Base-by-base conservation (phyloP, 2,113 vertebrate genomes). In the Chloroceryle aenea region DNA sequence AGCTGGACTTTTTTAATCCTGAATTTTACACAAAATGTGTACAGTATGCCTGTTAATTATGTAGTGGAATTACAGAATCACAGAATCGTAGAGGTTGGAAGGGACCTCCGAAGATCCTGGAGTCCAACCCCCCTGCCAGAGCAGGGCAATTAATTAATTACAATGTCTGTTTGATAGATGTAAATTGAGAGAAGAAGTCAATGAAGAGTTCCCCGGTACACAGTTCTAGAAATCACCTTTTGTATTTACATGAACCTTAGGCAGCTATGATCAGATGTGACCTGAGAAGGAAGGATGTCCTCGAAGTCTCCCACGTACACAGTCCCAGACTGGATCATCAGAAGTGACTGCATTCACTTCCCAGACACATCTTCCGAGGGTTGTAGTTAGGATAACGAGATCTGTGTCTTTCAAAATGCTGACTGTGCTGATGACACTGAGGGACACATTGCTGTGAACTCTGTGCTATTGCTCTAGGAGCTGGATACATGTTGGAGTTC, bases 341-440 rank as follows among this genome's bases (percentile, higher is more conserved):
- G 56, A 87, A 92, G 9, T 66, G 78, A 62, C 52, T 53, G 38
- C 25, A n/a, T 83, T 90, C 21, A n/a, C 34, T 88, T 88, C 52
- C 36, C 58, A 71, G 66, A 45, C 27, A 29, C 48, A 45, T 8
- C 13, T 92, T 21, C 27, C 25, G 25, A 71, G 55, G 67, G 43
- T 18, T 63, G 53, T 29, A 43, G 12, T 58, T 62, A 40, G 38
- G 10, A 53, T 71, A 58, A 62, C 34, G 23, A 87, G 34, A 34
- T 9, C 21, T 75, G 4, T 3, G 17, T 42, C 42, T 84, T 59
- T 80, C 58, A 84, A 50, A 59, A 50, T 0, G 0, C 27, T 5
- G 5, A 5, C 27, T 69, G 22, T 14, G 19, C 32, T 61, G 53
- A 64, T 77, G 29, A 64, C 22, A n/a, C 25, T 16, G 52, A 30